phyloP scores from a whole-genome alignment of 2,888 invertebrate genomes.

The Choristoneura rosaceana region DNA sequence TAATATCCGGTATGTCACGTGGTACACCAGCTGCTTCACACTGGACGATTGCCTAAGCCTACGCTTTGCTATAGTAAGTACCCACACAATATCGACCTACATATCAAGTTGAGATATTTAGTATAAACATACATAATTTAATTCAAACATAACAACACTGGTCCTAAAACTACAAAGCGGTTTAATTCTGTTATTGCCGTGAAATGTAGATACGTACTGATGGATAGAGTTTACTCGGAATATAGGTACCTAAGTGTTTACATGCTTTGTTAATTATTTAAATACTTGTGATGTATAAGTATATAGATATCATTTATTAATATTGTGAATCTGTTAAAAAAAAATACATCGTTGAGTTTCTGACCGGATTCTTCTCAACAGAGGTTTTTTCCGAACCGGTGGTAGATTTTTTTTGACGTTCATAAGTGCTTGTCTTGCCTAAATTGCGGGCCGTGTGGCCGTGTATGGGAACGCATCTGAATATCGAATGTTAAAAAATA shows the following conservation, averaged over 20 bases:
- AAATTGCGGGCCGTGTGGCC: no score
- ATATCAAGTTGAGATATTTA: conserved; percentile 10
- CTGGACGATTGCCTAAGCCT: conserved; percentile 60
- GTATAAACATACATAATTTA: conserved; percentile 17
- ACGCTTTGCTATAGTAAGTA: background rate
- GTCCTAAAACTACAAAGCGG: conserved; percentile 25
- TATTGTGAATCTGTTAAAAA: no score
- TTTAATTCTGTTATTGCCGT: conserved; percentile 8
- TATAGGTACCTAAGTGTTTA: background rate
- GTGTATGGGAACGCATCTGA: no score
- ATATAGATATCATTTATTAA: no score
- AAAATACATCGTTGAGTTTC: no score
- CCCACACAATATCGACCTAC: background rate
- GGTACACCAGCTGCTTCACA: conserved; percentile 63
- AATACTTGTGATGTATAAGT: no score
- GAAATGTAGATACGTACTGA: background rate
- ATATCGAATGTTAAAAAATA: no score
- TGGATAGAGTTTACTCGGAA: background rate
- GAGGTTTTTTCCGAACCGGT: no score
- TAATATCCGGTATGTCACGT: conserved; percentile 66
- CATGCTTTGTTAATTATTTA: background rate
- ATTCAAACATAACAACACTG: conserved; percentile 24
- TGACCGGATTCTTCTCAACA: no score
- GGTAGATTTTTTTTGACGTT: no score
- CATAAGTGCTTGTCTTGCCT: no score